Conservation (phyloP, 1,140 invertebrate genomes). For the Halictus rubicundus region DNA sequence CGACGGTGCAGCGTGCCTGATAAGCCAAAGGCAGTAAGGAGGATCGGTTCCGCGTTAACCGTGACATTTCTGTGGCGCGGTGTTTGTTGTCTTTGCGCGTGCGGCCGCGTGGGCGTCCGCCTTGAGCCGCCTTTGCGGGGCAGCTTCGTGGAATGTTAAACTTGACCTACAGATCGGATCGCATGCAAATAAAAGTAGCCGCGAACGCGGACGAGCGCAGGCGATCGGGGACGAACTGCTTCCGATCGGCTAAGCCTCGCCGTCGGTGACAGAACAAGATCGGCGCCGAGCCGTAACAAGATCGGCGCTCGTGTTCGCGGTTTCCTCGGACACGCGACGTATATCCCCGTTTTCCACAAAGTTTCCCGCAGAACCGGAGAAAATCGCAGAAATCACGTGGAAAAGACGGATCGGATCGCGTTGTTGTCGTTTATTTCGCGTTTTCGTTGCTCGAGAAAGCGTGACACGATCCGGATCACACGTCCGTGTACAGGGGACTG, state of each 20-base stretch:
- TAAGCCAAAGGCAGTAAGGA: neutral
- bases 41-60: constrained; percentile 6
- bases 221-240: constrained; percentile 39
- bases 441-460: constrained; percentile 16
- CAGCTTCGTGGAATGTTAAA: constrained; percentile 55
- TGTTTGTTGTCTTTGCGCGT: constrained; percentile 2
- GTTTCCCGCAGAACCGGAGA: neutral
- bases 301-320: neutral
- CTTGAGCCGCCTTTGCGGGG: constrained; percentile 38
- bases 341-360: neutral
- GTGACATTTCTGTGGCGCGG: constrained; percentile 12
- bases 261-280: constrained; percentile 13
- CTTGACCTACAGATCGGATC: constrained; percentile 64
- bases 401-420: too few species aligned
- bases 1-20: too few species aligned
- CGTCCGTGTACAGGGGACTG: constrained; percentile 51
- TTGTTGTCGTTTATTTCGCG: constrained; percentile 5
- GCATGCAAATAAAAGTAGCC: constrained; percentile 41
- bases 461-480: neutral
- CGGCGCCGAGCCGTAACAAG: too few species aligned
- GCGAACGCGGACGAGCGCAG: constrained; percentile 15
- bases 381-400: too few species aligned
- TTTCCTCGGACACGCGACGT: neutral
- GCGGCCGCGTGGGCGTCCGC: constrained; percentile 44
- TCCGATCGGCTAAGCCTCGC: constrained; percentile 10